Conservation (phyloP, 1,140 invertebrate species). For the Musca domestica region DNA sequence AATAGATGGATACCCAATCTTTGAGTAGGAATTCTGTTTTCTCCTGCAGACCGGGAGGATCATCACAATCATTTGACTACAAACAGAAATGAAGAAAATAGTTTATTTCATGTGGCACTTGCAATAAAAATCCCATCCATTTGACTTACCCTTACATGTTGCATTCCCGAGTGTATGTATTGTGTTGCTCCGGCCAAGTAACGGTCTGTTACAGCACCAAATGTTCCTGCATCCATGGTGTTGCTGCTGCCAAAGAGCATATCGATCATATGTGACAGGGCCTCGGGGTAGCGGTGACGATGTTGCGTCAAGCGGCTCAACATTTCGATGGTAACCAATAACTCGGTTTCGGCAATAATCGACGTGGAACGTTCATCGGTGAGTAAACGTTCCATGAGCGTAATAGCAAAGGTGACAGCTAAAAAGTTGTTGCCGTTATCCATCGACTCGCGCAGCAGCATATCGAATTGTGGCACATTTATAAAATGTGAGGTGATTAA, state of each 20-base stretch:
- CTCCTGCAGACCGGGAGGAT: slow-evolving; percentile 90
- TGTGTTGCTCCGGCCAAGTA: slow-evolving; percentile 74
- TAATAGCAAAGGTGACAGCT: slow-evolving; percentile 86
- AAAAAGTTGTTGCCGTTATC: slow-evolving; percentile 83
- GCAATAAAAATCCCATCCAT: no score
- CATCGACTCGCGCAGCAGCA: slow-evolving; percentile 80
- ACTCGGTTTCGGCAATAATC: slow-evolving; percentile 77
- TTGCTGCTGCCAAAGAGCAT: slow-evolving; percentile 69
- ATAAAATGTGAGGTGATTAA: slow-evolving; percentile 72
- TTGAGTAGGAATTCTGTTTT: slow-evolving; percentile 92
- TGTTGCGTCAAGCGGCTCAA: slow-evolving; percentile 72
- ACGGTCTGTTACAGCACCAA: slow-evolving; percentile 65
- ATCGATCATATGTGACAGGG: slow-evolving; percentile 73
- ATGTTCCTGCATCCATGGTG: slow-evolving; percentile 54
- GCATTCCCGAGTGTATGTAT: slow-evolving; percentile 90
- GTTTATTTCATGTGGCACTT: slow-evolving; percentile 27
- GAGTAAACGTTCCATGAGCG: slow-evolving; percentile 83
- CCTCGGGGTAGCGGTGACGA: slow-evolving; percentile 76
- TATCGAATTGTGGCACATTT: slow-evolving; percentile 77
- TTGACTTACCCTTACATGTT: slow-evolving; percentile 68
- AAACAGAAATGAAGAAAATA: slow-evolving; percentile 25
- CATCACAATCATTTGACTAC: slow-evolving; percentile 80
- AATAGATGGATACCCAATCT: slow-evolving; percentile 93
- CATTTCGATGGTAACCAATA: slow-evolving; percentile 81
- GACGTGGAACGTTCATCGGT: slow-evolving; percentile 81